A percentile compares a stretch with the other conserved stretches of the same genome.
Conservation (phyloP, 92 coral and sea anemone species). For the Porites divaricata region DNA sequence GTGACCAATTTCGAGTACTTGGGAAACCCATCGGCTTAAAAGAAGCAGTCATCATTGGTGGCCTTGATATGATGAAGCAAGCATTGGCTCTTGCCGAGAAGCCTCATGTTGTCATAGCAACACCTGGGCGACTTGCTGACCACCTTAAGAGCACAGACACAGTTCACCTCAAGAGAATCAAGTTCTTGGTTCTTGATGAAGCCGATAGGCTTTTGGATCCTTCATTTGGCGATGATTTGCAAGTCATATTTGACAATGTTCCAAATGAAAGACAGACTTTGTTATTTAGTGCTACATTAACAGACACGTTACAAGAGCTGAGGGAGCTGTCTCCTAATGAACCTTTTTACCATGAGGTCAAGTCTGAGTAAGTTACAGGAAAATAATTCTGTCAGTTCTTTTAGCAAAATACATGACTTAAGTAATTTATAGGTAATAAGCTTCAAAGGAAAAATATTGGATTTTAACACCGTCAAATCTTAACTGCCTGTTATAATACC, state of each 20-base stretch:
- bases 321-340: constrained; percentile 76
- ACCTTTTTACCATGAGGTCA: constrained; percentile 90
- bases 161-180: constrained; percentile 69
- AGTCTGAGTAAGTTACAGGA: constrained; percentile 83
- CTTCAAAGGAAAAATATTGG: too few species aligned
- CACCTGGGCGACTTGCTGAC: constrained; percentile 98
- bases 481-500: too few species aligned
- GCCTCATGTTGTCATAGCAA: constrained; percentile 99
- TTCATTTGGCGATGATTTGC: constrained; percentile 92
- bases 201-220: constrained; percentile 95
- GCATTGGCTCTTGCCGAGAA: constrained; percentile 79
- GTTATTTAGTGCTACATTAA: constrained; percentile 94
- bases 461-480: too few species aligned
- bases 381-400: not conserved
- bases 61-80: constrained; percentile 98
- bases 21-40: constrained; percentile 93
- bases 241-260: constrained; percentile 83
- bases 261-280: constrained; percentile 92
- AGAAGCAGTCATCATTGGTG: constrained; percentile 87
- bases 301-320: constrained; percentile 91
- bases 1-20: constrained; percentile 92
- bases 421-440: too few species aligned
- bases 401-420: too few species aligned
- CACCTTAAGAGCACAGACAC: constrained; percentile 98
- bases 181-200: constrained; percentile 91